These are phyloP conservation scores for Limenitis camilla DNA, from an alignment of 2,888 invertebrate genomes.

Conservation along the genomic window DNA sequence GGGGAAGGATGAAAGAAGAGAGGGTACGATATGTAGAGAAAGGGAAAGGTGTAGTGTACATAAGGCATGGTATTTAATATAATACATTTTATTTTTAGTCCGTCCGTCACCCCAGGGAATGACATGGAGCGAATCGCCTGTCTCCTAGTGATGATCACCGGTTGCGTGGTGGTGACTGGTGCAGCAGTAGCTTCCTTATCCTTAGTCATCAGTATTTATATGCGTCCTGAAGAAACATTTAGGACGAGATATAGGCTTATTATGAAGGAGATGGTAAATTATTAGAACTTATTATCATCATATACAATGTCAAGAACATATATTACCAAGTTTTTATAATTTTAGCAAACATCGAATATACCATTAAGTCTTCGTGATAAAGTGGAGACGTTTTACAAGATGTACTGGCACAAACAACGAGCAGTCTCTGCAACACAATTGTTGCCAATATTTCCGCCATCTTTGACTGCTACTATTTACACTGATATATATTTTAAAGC, in stretches of 20 bases:
- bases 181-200: conserved; percentile 52
- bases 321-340: not conserved
- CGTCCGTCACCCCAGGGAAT: conserved; percentile 36
- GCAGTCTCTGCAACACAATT: conserved; percentile 49
- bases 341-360: conserved; percentile 31
- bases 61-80: too few relatives aligned
- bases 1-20: too few relatives aligned
- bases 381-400: conserved; percentile 59
- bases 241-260: conserved; percentile 51
- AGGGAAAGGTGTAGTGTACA: too few relatives aligned
- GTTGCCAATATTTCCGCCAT: conserved; percentile 48
- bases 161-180: conserved; percentile 49
- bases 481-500: conserved; percentile 59
- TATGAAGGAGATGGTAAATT: conserved; percentile 50
- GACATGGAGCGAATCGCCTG: conserved; percentile 44
- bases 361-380: conserved; percentile 41
- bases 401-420: conserved; percentile 60
- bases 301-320: too few relatives aligned
- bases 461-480: conserved; percentile 41
- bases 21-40: too few relatives aligned
- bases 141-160: conserved; percentile 44
- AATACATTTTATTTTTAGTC: conserved; percentile 27
- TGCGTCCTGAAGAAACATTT: conserved; percentile 54
- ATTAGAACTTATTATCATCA: too few relatives aligned
- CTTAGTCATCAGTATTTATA: conserved; percentile 50